Evolutionary conservation across 2,888 invertebrate genomes (phyloP).

Genomic region (Drosophila longiperda): DNA sequence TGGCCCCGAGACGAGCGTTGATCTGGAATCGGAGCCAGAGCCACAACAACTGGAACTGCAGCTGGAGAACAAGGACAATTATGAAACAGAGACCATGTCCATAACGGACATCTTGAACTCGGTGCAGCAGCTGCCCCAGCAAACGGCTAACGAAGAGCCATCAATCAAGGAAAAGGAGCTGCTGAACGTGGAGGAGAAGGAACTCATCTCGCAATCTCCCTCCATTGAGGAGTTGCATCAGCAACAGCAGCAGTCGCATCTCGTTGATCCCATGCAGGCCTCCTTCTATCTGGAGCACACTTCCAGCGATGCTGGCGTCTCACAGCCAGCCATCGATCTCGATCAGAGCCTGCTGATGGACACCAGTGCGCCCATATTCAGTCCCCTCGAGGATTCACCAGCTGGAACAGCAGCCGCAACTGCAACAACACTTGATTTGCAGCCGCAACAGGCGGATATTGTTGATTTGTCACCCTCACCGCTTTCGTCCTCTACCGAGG

Average conservation of each 20-base stretch:
- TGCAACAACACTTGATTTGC: constrained; percentile 38
- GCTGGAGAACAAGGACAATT: neutral
- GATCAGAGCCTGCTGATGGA: constrained; percentile 62
- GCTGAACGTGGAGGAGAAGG: constrained; percentile 80
- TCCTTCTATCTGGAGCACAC: constrained; percentile 77
- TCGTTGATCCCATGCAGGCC: constrained; percentile 76
- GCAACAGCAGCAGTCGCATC: constrained; percentile 46
- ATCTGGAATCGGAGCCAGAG: constrained; percentile 18
- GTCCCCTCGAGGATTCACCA: constrained; percentile 32
- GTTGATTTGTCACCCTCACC: constrained; percentile 67
- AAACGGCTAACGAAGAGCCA: constrained; percentile 57
- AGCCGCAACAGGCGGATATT: constrained; percentile 62
- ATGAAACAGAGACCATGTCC: constrained; percentile 54
- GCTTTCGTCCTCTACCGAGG: constrained; percentile 70
- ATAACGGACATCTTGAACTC: constrained; percentile 83
- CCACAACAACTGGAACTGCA: constrained; percentile 4
- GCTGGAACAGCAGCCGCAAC: constrained; percentile 14
- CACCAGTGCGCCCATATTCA: constrained; percentile 59
- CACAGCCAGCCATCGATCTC: constrained; percentile 8
- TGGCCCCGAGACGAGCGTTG: constrained; percentile 13
- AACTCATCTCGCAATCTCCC: constrained; percentile 79
- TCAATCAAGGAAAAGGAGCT: constrained; percentile 70
- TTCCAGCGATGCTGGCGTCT: constrained; percentile 50
- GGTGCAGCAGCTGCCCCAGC: constrained; percentile 81
- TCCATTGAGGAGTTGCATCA: constrained; percentile 81